Percentiles rank a stretch among this genome's conserved stretches.
These are phyloP conservation scores for Alectura lathami DNA, from an alignment of 2,113 vertebrate species.

Conservation along the genomic window DNA sequence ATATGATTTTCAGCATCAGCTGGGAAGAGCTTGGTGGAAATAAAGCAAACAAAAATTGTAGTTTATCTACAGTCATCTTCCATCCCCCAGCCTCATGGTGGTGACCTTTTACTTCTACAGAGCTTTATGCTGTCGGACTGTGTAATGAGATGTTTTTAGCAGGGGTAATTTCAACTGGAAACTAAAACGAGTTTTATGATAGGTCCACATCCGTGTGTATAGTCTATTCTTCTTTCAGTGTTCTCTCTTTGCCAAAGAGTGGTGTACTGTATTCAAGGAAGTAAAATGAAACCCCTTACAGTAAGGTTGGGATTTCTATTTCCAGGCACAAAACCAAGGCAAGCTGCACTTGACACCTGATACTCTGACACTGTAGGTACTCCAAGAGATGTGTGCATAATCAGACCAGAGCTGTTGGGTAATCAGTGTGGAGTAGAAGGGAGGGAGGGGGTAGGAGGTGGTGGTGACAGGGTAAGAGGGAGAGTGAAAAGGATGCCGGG, in stretches of 20 bases:
- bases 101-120: neutral
- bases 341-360: neutral
- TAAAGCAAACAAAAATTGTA: neutral
- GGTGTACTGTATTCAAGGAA: neutral
- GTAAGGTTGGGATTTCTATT: conserved; percentile 27
- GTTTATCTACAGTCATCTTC: neutral
- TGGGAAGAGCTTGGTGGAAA: neutral
- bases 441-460: neutral
- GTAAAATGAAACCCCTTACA: conserved; percentile 37
- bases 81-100: neutral
- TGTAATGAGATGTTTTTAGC: neutral
- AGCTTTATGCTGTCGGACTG: neutral
- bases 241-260: conserved; percentile 36
- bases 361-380: neutral
- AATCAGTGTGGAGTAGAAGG: neutral
- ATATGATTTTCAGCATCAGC: neutral
- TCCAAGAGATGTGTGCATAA: neutral
- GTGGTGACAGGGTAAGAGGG: neutral
- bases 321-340: conserved; percentile 50
- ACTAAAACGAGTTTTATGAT: neutral
- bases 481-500: neutral
- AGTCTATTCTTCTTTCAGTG: conserved; percentile 12
- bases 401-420: neutral
- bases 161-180: conserved; percentile 35
- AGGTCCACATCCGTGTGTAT: neutral